phyloP scores from a whole-genome alignment of 92 coral and sea anemone genomes.

The Heteractis magnifica region DNA sequence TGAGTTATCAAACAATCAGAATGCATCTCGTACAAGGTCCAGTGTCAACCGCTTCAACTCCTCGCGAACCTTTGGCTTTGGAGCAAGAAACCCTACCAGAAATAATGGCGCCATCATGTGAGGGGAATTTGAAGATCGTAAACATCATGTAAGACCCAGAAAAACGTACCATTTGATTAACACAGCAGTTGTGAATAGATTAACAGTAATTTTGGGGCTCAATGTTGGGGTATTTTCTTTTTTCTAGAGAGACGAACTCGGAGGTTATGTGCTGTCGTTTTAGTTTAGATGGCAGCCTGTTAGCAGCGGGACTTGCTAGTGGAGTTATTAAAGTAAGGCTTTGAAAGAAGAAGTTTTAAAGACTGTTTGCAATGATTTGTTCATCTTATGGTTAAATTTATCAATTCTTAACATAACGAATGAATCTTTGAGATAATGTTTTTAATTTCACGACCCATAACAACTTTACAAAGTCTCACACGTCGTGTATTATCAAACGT shows the following conservation, averaged over 20 bases:
- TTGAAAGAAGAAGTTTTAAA: no score
- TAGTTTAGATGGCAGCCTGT: constrained; percentile 76
- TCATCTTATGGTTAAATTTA: no score
- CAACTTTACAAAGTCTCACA: not conserved
- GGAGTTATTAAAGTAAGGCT: constrained; percentile 79
- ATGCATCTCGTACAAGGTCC: constrained; percentile 95
- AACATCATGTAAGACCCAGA: constrained; percentile 59
- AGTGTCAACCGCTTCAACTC: constrained; percentile 67
- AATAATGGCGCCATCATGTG: constrained; percentile 68
- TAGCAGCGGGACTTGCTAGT: constrained; percentile 89
- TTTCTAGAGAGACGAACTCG: constrained; percentile 78
- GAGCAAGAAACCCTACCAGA: constrained; percentile 16
- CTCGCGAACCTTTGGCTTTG: constrained; percentile 57
- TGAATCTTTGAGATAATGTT: not conserved
- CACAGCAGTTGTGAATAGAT: not conserved
- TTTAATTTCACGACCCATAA: not conserved
- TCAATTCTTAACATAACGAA: not conserved
- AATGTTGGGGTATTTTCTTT: not conserved
- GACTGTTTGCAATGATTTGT: no score
- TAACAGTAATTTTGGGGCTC: not conserved
- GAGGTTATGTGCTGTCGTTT: constrained; percentile 99
- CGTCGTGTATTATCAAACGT: not conserved
- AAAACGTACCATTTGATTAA: not conserved
- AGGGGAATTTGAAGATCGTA: constrained; percentile 73
- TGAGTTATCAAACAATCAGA: constrained; percentile 35